A percentile compares a stretch with the other conserved stretches of the same genome.
phyloP scores from a whole-genome alignment of 2,888 invertebrate genomes.

The Polietes domitor region DNA sequence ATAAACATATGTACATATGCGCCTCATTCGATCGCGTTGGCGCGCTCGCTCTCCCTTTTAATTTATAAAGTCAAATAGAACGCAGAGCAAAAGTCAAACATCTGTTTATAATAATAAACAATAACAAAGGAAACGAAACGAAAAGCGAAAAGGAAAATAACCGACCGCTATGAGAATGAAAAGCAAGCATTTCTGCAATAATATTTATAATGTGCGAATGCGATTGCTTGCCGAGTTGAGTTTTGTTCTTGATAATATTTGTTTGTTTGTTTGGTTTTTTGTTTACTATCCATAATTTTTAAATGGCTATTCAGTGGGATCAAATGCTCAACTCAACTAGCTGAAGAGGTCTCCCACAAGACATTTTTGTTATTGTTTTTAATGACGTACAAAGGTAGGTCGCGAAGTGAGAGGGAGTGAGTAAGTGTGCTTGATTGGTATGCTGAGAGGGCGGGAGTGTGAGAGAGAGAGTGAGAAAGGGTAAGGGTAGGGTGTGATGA shows the following conservation, averaged over 20 bases:
- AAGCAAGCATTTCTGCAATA: background rate
- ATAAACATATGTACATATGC: conserved; percentile 1
- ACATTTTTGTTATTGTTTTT: background rate
- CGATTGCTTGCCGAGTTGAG: background rate
- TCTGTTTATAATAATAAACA: conserved; percentile 1
- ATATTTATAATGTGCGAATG: conserved; percentile 10
- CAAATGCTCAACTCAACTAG: background rate
- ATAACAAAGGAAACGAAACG: background rate
- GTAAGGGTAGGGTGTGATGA: background rate
- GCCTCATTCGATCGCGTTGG: background rate
- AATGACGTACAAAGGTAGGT: background rate
- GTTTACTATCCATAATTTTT: conserved; percentile 41
- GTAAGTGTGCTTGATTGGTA: too few relatives aligned
- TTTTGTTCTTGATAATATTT: conserved; percentile 32
- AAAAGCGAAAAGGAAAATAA: background rate
- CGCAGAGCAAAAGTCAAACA: conserved; percentile 15
- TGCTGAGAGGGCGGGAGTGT: background rate
- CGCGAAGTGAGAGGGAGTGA: background rate
- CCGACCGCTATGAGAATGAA: background rate
- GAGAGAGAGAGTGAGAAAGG: background rate
- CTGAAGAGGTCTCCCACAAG: background rate
- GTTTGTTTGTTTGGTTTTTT: conserved; percentile 18
- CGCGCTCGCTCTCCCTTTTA: background rate
- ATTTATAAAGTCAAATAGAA: conserved; percentile 1
- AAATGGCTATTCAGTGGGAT: conserved; percentile 11